Evolutionary conservation across 1,140 invertebrate species (phyloP), one percentile per base, ranked within the genome.

Genomic region (Drosophila novamexicana): DNA sequence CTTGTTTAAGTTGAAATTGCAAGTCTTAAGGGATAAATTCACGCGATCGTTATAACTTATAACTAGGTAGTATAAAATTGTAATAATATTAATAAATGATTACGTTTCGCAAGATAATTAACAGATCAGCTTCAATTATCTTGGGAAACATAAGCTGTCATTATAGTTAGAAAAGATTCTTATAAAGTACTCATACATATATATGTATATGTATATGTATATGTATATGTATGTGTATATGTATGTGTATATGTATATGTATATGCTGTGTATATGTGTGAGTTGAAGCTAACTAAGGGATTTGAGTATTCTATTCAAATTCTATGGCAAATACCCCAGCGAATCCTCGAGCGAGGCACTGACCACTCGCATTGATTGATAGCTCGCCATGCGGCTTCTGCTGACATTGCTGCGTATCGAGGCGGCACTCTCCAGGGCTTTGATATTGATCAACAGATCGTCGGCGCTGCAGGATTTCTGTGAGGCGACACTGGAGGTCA

Each of bases 261-360:
- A 22, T 80, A 81, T 42, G 10, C 37, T 36, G 1, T 44, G n/a
- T 16, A 22, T 62, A 7, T 77, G 73, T 50, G 22, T 29, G 58
- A 61, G 73, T 63, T 54, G 12, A 7, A 22, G 18, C 52, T 63
- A 65, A 54, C 14, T 71, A 45, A 47, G 56, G 57, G 44, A 74
- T 62, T 54, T 57, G 42, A 69, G 70, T 70, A 74, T 75, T 65
- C 37, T 54, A 68, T 44, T 78, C 50, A 57, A 71, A 42, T 56
- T 76, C 77, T 92, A 93, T 88, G 93, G 92, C 80, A 93, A 91
- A 83, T 93, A 93, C 42, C 93, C 93, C 59, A 93, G 73, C 58
- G 92, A 90, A 73, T 93, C 93, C 77, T 93, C 93, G 10, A 93
- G 59, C 1, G 91, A 92, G 44, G 83, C 82, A 76, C 91, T 92